Percentiles rank a stretch among this genome's conserved stretches.
Conservation (phyloP, 2,797 vertebrate species). For the Carduelis carduelis region DNA sequence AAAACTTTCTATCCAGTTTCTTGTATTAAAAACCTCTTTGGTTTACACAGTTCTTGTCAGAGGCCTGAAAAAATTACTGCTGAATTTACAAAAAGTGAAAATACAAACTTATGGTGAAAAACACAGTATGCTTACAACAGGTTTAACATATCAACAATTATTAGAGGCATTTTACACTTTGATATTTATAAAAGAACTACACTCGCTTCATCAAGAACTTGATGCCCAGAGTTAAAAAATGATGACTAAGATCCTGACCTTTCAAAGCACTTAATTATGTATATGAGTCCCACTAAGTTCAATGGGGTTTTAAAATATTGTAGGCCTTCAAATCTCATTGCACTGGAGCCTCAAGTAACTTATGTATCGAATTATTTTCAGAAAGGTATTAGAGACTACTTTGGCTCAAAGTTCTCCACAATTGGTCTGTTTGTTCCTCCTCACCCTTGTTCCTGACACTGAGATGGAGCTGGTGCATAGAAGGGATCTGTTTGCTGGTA, state of each 20-base stretch:
- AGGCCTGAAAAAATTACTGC: not conserved
- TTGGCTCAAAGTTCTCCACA: not conserved
- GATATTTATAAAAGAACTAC: not conserved
- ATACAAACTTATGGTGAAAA: not conserved
- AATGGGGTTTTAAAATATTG: rapidly evolving
- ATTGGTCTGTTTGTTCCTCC: not conserved
- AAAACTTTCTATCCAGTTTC: not conserved
- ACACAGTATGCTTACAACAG: not conserved
- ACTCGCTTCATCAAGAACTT: not conserved
- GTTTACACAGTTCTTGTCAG: not conserved
- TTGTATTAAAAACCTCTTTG: not conserved
- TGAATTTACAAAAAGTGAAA: not conserved
- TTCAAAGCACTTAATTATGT: not conserved
- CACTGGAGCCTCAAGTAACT: not conserved
- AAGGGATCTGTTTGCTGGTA: not conserved
- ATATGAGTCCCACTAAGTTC: not conserved
- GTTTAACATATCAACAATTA: not conserved
- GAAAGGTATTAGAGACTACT: not conserved
- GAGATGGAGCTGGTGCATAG: not conserved
- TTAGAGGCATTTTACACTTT: not conserved
- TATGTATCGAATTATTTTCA: not conserved
- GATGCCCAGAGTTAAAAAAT: not conserved
- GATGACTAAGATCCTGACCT: not conserved
- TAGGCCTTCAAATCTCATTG: not conserved
- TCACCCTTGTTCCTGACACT: not conserved